These are phyloP conservation scores for Pyrocoelia pectoralis DNA, from an alignment of 2,888 invertebrate species.

Conservation along the genomic window DNA sequence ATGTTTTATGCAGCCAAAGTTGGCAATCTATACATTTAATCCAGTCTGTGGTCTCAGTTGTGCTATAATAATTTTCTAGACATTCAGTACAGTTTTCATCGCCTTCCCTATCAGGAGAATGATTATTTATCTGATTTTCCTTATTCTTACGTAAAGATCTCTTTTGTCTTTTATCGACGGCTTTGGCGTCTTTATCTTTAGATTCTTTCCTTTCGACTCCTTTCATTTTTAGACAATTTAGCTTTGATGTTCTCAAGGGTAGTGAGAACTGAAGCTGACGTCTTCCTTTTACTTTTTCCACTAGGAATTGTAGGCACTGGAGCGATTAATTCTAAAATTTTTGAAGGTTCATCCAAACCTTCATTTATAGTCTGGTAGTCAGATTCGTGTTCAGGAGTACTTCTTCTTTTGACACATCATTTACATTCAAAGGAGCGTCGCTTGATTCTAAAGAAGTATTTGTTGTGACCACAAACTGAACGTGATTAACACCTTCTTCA, in stretches of 20 bases:
- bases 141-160: conserved; percentile 5
- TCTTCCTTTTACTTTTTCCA: background rate
- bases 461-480: too few species aligned
- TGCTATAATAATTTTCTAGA: conserved; percentile 5
- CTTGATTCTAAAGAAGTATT: too few species aligned
- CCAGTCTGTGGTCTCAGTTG: background rate
- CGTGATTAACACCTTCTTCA: too few species aligned
- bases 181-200: conserved; percentile 5
- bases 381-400: too few species aligned
- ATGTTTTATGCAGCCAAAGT: too few species aligned
- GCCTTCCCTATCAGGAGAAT: background rate
- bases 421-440: too few species aligned
- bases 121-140: background rate
- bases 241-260: conserved; percentile 3
- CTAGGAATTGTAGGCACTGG: conserved; percentile 3
- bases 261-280: background rate
- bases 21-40: too few species aligned
- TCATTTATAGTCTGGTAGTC: too few species aligned
- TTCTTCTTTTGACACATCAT: too few species aligned
- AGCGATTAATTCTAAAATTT: background rate
- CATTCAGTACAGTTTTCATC: background rate
- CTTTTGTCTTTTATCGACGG: conserved; percentile 5
- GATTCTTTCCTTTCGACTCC: background rate
- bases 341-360: background rate
- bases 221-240: conserved; percentile 2